Percentiles rank a stretch among this genome's conserved stretches.
Evolutionary conservation across 2,888 invertebrate genomes (phyloP).

Genomic region (Heliconius hortense): DNA sequence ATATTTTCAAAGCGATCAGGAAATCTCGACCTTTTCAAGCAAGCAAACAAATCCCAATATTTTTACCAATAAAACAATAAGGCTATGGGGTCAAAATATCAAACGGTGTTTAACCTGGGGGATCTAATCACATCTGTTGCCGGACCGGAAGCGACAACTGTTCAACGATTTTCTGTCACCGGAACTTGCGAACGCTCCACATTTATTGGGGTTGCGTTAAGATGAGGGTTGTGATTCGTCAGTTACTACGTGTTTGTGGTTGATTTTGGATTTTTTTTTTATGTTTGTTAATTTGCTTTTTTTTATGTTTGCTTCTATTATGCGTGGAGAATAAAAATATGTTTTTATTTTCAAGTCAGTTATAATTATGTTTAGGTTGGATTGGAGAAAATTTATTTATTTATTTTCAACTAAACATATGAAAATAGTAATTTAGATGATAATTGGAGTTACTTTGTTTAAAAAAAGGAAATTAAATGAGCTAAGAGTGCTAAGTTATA

Average conservation of each 20-base stretch:
- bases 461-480: no score
- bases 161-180: conserved; percentile 81
- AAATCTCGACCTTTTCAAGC: conserved; percentile 14
- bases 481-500: no score
- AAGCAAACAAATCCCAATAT: conserved; percentile 5
- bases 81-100: conserved; percentile 51
- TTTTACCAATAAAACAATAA: conserved; percentile 27
- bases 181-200: conserved; percentile 78
- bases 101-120: conserved; percentile 71
- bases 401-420: neutral
- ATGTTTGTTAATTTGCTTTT: neutral
- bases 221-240: conserved; percentile 57
- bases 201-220: conserved; percentile 74
- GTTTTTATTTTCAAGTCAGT: neutral
- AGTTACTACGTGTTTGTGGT: conserved; percentile 32
- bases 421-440: neutral
- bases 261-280: conserved; percentile 26
- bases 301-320: conserved; percentile 1
- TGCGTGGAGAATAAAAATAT: neutral
- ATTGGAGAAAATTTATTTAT: neutral
- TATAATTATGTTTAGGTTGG: neutral
- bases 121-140: conserved; percentile 80
- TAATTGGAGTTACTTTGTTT: no score
- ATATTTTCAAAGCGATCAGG: neutral
- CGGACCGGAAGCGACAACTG: conserved; percentile 81